These are phyloP conservation scores for Phymorhynchus buccinoides DNA, from an alignment of 1,140 invertebrate species.

Conservation along the genomic window DNA sequence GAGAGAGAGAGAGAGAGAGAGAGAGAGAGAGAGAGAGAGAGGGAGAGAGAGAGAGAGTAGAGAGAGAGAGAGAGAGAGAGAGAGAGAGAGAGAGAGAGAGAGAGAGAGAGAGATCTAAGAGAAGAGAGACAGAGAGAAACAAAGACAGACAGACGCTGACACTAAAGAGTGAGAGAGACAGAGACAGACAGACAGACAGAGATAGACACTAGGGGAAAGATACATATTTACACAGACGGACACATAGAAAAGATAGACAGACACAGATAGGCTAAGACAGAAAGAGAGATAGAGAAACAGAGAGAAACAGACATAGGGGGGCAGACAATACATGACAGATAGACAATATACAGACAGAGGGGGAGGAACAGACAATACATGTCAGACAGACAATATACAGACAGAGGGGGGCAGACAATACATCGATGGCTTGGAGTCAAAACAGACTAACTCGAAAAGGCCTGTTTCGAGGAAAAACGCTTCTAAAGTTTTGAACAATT, in stretches of 20 bases:
- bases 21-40: neutral
- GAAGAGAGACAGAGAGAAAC: neutral
- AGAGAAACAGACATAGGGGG: neutral
- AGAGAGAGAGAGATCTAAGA: neutral
- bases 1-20: neutral
- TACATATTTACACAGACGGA: neutral
- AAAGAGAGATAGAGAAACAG: neutral
- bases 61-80: neutral
- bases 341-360: no score
- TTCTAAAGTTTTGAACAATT: no score
- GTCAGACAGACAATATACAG: no score
- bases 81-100: neutral
- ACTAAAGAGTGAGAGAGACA: neutral
- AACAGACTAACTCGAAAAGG: no score
- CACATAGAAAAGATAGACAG: neutral
- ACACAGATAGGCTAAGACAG: conserved; percentile 14
- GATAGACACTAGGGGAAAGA: neutral
- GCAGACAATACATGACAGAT: neutral
- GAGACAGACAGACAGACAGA: neutral
- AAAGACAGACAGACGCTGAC: neutral
- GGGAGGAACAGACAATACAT: no score
- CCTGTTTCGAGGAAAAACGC: no score
- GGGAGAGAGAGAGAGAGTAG: no score
- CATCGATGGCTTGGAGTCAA: no score
- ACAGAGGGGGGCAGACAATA: no score